Base-by-base conservation (phyloP, 2,797 vertebrate genomes). In the Rhyacichthys aspro region DNA sequence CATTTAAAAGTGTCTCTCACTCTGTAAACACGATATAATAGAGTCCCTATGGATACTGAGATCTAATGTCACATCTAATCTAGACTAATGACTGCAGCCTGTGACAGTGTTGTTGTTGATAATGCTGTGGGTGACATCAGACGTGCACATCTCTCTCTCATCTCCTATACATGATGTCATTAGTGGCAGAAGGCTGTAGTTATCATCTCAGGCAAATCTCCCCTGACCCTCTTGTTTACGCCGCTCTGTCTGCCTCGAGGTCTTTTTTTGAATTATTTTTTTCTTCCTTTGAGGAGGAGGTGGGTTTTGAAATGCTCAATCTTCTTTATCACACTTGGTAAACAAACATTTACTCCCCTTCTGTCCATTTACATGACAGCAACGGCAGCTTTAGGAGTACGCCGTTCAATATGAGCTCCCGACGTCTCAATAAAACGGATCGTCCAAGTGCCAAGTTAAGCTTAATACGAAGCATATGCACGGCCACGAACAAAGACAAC, bases 401-500 rank as follows among this genome's bases (percentile, higher is more conserved):
- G 43, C 47, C 52, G 42, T 53, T 59, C 17, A 42, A 8, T 41
- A 28, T 23, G 11, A 17, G 37, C 19, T 48, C 36, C 15, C 16
- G 4, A 11, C 12, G 11, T 57, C 56, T 61, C 15, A 23, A 18
- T 67, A 50, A 80, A 65, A 77, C 70, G 63, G 23, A 9, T 19
- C 43, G 15, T 48, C 32, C 32, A 55, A 65, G 63, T 38, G 39
- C 60, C 50, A 70, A 64, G 42, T 57, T 59, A 11, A 41, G 60
- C 47, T 71, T 86, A 85, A 88, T 88, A 75, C 49, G 71, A 82
- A 88, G 59, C 85, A 89, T 65, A 70, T 80, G 73, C 53, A 55
- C 1, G 32, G 60, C 62, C 56, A 68, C 63, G 61, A 88, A 90
- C 83, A 90, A 87, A 89, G 84, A 86, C 83, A 79, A 73, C 70